These are phyloP conservation scores for Ophthalmolycus amberensis DNA, from an alignment of 2,113 vertebrate genomes.

Conservation along the genomic window DNA sequence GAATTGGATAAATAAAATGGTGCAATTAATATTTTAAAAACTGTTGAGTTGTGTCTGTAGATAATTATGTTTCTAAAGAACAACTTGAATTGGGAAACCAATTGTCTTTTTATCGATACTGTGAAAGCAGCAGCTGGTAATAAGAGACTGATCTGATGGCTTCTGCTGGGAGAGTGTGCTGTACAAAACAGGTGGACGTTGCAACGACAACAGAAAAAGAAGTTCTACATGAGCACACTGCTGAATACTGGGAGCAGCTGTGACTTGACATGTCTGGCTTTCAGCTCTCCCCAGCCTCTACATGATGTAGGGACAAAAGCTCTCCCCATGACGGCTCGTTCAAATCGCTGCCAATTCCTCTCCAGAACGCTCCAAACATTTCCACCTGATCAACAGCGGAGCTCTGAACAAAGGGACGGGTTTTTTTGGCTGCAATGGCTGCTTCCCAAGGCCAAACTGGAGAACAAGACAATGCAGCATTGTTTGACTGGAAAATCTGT, in stretches of 20 bases:
- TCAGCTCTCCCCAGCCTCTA: not conserved
- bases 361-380: conserved; percentile 1
- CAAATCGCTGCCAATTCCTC: conserved; percentile 13
- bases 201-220: not conserved
- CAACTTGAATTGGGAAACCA: not conserved
- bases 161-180: not conserved
- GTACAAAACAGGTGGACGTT: not conserved
- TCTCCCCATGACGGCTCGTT: conserved; percentile 8
- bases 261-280: conserved; percentile 3
- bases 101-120: not conserved
- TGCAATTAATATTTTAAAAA: not conserved
- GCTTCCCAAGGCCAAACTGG: not conserved
- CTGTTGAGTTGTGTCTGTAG: not conserved
- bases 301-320: not conserved
- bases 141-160: not conserved
- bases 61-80: not conserved
- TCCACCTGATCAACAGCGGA: not conserved
- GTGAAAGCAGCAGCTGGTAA: not conserved
- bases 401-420: not conserved
- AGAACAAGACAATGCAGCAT: conserved; percentile 27
- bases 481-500: conserved; percentile 24
- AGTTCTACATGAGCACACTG: not conserved
- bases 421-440: not conserved
- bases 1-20: not conserved
- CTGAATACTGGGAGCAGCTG: not conserved